phyloP scores from a whole-genome alignment of 2,797 vertebrate genomes.

The Typhlichthys subterraneus region DNA sequence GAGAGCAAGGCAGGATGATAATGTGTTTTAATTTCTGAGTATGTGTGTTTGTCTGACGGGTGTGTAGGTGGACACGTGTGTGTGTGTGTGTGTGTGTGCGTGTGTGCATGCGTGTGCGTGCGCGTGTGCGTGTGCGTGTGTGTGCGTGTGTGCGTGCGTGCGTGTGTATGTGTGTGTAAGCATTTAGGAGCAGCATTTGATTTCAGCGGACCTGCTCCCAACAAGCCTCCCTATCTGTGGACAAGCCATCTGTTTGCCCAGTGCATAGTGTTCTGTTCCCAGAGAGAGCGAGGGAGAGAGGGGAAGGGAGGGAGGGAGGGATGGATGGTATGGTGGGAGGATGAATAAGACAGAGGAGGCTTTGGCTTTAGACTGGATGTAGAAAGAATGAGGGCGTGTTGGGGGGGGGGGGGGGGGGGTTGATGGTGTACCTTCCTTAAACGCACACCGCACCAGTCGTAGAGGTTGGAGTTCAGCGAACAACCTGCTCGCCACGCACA shows the following conservation, averaged over 20 bases:
- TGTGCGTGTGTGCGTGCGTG: slow-evolving; percentile 38
- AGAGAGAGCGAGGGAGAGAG: slow-evolving; percentile 50
- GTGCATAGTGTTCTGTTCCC: slow-evolving; percentile 77
- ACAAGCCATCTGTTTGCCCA: slow-evolving; percentile 83
- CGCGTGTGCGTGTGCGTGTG: slow-evolving; percentile 24
- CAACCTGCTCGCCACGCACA: no score
- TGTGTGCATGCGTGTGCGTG: slow-evolving; percentile 22
- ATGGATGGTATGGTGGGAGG: slow-evolving; percentile 33
- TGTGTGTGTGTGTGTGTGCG: slow-evolving; percentile 28
- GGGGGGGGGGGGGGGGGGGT: slow-evolving; percentile 26
- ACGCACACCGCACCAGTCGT: no score
- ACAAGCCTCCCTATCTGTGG: slow-evolving; percentile 76
- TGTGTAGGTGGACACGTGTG: slow-evolving; percentile 2
- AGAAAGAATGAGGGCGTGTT: slow-evolving; percentile 24
- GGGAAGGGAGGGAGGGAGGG: background rate
- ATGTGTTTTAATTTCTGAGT: slow-evolving; percentile 15
- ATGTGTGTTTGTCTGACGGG: background rate
- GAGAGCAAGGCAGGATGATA: slow-evolving; percentile 18
- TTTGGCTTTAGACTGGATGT: slow-evolving; percentile 33
- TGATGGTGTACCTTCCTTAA: background rate
- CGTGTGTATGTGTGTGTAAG: slow-evolving; percentile 26
- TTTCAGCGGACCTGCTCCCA: slow-evolving; percentile 78
- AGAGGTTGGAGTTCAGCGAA: no score
- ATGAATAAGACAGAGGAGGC: slow-evolving; percentile 31
- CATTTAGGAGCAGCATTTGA: slow-evolving; percentile 76